These are phyloP conservation scores for Euglossa dilemma DNA, from an alignment of 1,140 invertebrate genomes.

Conservation along the genomic window DNA sequence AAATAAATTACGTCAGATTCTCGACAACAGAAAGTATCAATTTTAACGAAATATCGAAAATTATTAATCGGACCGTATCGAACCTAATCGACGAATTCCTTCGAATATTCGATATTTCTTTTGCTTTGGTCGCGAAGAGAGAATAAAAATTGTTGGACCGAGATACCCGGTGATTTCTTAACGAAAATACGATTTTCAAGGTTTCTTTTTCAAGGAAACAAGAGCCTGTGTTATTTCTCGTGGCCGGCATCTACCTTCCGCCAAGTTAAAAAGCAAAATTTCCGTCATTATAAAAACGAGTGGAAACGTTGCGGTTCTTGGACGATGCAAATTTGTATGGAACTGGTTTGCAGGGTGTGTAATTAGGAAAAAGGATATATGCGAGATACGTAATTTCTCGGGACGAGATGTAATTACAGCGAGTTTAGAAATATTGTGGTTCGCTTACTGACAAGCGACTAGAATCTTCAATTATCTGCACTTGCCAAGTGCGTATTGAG, in stretches of 20 bases:
- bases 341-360: slow-evolving; percentile 38
- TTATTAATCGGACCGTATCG: no score
- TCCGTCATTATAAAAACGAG: slow-evolving; percentile 37
- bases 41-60: no score
- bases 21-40: no score
- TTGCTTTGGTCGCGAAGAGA: no score
- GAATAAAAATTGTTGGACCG: no score
- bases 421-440: slow-evolving; percentile 34
- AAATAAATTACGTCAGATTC: no score
- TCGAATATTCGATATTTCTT: no score
- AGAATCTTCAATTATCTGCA: slow-evolving; percentile 29
- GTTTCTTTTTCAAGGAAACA: no score
- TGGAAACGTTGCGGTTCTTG: slow-evolving; percentile 14
- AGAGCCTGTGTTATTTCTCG: background rate
- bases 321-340: slow-evolving; percentile 41
- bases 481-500: background rate
- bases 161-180: no score
- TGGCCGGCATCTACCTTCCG: background rate
- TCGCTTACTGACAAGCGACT: background rate
- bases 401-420: slow-evolving; percentile 38
- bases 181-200: no score
- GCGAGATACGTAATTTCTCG: slow-evolving; percentile 27
- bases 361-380: slow-evolving; percentile 47
- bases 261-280: slow-evolving; percentile 16
- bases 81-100: no score